Percentiles rank a stretch among this genome's conserved stretches.
Evolutionary conservation across 2,888 invertebrate genomes (phyloP).

Genomic region (Mellilla xanthometata): DNA sequence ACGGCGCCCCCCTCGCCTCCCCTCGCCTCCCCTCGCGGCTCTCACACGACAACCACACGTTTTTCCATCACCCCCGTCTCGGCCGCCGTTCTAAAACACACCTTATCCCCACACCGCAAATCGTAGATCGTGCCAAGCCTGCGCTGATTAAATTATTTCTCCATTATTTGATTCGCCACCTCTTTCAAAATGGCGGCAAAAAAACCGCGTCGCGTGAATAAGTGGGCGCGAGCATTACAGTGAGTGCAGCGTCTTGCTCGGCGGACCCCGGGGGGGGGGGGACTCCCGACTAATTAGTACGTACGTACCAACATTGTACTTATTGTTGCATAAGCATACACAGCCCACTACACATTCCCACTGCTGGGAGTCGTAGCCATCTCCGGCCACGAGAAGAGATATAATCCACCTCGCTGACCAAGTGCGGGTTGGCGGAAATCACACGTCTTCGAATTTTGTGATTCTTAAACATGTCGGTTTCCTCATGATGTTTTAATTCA

Average conservation of each 20-base stretch:
- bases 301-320: too few relatives aligned
- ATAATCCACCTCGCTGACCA: too few relatives aligned
- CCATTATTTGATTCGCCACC: constrained; percentile 80
- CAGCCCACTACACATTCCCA: too few relatives aligned
- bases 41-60: constrained; percentile 67
- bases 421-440: too few relatives aligned
- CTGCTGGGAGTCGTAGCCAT: too few relatives aligned
- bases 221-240: constrained; percentile 30
- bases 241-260: constrained; percentile 21
- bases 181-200: constrained; percentile 78
- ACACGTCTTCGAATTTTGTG: too few relatives aligned
- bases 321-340: too few relatives aligned
- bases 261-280: background rate
- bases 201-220: constrained; percentile 42
- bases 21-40: constrained; percentile 25
- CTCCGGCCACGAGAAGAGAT: too few relatives aligned
- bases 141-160: constrained; percentile 75
- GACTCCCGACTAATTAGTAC: constrained; percentile 13
- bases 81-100: constrained; percentile 45
- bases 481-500: too few relatives aligned
- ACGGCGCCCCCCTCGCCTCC: constrained; percentile 53
- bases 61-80: constrained; percentile 58
- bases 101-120: constrained; percentile 53
- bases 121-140: constrained; percentile 39
- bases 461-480: too few relatives aligned